These are phyloP conservation scores for Amazona finschi DNA, from an alignment of 2,797 vertebrate genomes.

Conservation along the genomic window DNA sequence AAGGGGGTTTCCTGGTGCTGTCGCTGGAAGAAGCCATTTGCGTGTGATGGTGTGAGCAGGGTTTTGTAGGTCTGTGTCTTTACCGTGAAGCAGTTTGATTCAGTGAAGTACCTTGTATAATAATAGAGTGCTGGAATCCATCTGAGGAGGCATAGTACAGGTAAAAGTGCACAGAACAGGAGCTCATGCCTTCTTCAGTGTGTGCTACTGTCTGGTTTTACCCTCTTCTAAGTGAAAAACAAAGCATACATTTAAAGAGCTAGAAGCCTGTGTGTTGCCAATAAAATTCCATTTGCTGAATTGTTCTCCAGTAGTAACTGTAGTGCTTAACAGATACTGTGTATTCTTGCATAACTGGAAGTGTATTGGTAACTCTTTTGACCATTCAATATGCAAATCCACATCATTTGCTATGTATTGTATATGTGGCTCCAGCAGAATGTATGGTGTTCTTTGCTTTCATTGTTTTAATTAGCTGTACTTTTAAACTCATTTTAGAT, in stretches of 20 bases:
- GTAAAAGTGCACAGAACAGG: rapidly evolving
- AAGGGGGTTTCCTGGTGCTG: background rate
- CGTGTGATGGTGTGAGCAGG: rapidly evolving
- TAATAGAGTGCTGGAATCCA: background rate
- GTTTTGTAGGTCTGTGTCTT: rapidly evolving
- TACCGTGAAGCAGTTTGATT: rapidly evolving
- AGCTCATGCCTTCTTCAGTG: background rate
- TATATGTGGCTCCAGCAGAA: background rate
- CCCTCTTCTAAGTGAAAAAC: background rate
- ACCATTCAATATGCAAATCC: background rate
- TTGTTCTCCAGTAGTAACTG: background rate
- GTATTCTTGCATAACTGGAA: background rate
- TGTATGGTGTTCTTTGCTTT: background rate
- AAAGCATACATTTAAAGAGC: background rate
- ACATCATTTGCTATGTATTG: background rate
- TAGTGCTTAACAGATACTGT: background rate
- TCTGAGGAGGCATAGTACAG: rapidly evolving
- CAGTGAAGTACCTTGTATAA: rapidly evolving
- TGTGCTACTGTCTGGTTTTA: background rate
- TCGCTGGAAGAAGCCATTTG: background rate
- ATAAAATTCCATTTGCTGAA: background rate
- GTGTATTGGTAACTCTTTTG: background rate
- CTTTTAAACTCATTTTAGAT: background rate
- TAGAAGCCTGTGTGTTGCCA: background rate
- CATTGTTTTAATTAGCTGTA: background rate